phyloP scores from a whole-genome alignment of 2,113 vertebrate genomes.

The Tringa solitaria region DNA sequence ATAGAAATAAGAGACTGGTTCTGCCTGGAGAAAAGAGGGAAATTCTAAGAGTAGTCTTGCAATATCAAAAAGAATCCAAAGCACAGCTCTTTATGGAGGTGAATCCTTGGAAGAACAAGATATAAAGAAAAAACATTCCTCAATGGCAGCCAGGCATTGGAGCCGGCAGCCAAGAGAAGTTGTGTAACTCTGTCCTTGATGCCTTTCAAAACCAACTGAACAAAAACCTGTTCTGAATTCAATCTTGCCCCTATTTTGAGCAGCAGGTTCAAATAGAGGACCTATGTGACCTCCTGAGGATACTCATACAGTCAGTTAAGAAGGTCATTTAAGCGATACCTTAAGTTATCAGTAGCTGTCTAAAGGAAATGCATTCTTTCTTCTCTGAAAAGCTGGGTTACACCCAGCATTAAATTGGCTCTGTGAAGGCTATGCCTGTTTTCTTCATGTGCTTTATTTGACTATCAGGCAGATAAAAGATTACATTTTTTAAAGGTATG shows the following conservation, averaged over 20 bases:
- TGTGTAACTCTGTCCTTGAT: background rate
- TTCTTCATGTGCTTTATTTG: background rate
- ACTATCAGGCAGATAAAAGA: background rate
- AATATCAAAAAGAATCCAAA: background rate
- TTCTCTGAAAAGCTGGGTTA: background rate
- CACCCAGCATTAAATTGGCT: background rate
- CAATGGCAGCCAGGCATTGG: background rate
- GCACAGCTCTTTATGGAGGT: background rate
- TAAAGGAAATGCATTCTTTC: background rate
- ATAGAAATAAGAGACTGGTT: background rate
- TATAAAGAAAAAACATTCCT: background rate
- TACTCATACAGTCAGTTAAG: background rate
- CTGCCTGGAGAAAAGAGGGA: background rate
- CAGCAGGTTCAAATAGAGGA: background rate
- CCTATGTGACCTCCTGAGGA: background rate
- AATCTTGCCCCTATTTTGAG: background rate
- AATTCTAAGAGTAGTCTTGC: background rate
- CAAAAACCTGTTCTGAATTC: background rate
- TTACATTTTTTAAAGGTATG: background rate
- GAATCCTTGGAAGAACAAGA: background rate
- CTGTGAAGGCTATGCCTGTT: background rate
- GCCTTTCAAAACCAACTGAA: background rate
- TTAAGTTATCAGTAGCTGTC: background rate
- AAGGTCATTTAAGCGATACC: background rate
- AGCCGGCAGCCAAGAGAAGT: background rate